Evolutionary conservation across 2,113 vertebrate genomes (phyloP).

Genomic region (Phalacrocorax carbo): DNA sequence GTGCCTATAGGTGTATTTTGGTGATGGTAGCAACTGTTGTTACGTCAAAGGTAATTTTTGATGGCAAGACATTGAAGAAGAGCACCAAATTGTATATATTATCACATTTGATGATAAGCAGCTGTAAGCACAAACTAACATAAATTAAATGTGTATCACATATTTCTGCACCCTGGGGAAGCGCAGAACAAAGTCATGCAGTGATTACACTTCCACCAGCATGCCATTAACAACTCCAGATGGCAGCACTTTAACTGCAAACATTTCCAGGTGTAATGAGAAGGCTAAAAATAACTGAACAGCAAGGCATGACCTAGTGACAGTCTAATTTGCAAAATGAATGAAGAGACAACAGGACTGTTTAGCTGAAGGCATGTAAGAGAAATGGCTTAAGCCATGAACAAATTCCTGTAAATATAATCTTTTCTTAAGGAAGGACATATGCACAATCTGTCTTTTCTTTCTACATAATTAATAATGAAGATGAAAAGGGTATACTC

Average conservation of each 20-base stretch:
- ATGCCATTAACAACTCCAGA: constrained; percentile 70
- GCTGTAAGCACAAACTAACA: constrained; percentile 62
- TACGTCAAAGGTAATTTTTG: constrained; percentile 47
- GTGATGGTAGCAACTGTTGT: constrained; percentile 25
- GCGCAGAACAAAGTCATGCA: constrained; percentile 49
- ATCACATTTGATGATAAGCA: constrained; percentile 55
- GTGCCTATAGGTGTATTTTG: constrained; percentile 32
- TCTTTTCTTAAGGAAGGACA: background rate
- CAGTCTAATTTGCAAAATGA: constrained; percentile 40
- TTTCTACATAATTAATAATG: background rate
- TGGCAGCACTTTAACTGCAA: constrained; percentile 62
- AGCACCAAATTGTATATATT: constrained; percentile 51
- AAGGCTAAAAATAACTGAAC: constrained; percentile 58
- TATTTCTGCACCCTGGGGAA: constrained; percentile 52
- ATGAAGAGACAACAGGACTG: background rate
- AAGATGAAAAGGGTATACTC: background rate
- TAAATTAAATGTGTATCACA: constrained; percentile 64
- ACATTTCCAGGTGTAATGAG: constrained; percentile 61
- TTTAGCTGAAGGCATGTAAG: background rate
- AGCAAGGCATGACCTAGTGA: constrained; percentile 44
- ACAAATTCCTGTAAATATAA: background rate
- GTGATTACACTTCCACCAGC: constrained; percentile 63
- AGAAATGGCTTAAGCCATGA: background rate
- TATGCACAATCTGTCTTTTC: background rate
- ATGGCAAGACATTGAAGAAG: constrained; percentile 20